These are phyloP conservation scores for Epicauta chinensis DNA, from an alignment of 1,140 invertebrate species.

Conservation along the genomic window DNA sequence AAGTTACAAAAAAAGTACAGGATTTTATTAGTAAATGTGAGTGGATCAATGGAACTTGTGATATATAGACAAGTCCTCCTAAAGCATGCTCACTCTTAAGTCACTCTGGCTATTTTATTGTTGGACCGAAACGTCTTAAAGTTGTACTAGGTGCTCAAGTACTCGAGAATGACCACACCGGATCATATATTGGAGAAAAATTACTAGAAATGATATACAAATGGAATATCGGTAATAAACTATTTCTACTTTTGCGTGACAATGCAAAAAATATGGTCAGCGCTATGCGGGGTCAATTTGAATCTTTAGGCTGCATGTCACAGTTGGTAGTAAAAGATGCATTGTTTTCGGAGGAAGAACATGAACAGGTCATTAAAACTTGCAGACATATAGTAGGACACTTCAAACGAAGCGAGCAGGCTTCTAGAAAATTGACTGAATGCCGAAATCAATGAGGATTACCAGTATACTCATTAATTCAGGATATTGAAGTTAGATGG, in stretches of 20 bases:
- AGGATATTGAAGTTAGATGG: slow-evolving; percentile 35
- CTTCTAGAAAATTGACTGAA: slow-evolving; percentile 28
- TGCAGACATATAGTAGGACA: slow-evolving; percentile 32
- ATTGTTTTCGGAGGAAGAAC: slow-evolving; percentile 28
- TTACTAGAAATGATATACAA: slow-evolving; percentile 27
- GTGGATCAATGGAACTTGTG: slow-evolving; percentile 27
- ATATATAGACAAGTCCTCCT: slow-evolving; percentile 27
- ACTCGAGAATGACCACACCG: slow-evolving; percentile 30
- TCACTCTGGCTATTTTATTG: slow-evolving; percentile 27
- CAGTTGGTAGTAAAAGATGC: slow-evolving; percentile 30
- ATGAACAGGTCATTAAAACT: slow-evolving; percentile 22
- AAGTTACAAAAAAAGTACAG: slow-evolving; percentile 23
- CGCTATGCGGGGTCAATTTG: slow-evolving; percentile 25
- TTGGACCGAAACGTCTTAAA: slow-evolving; percentile 24
- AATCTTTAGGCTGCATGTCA: slow-evolving; percentile 31
- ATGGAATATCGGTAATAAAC: slow-evolving; percentile 22
- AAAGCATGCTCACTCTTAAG: slow-evolving; percentile 34
- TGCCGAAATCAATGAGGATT: slow-evolving; percentile 31
- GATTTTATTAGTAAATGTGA: slow-evolving; percentile 21
- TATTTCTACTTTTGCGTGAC: slow-evolving; percentile 30
- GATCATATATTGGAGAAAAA: slow-evolving; percentile 30
- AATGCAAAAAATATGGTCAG: slow-evolving; percentile 21
- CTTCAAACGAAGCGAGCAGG: slow-evolving; percentile 30
- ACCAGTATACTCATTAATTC: slow-evolving; percentile 27
- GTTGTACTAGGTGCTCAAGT: slow-evolving; percentile 30